Evolutionary conservation across 2,113 vertebrate genomes (phyloP).

Genomic region (Oncorhynchus masou): DNA sequence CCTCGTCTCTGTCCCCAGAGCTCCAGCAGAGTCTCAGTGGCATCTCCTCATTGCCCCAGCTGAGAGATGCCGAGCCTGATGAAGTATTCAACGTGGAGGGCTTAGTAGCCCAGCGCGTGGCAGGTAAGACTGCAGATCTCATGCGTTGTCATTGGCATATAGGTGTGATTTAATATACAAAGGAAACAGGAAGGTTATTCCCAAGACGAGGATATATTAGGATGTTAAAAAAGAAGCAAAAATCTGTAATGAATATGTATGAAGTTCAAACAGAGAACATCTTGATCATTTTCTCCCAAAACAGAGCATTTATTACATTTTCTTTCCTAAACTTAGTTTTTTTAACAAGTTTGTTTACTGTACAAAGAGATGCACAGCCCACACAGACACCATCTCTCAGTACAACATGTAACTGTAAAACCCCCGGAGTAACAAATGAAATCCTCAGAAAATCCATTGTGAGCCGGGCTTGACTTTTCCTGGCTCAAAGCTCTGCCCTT

Average conservation of each 20-base stretch:
- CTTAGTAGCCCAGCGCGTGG: conserved; percentile 92
- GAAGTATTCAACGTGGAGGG: conserved; percentile 88
- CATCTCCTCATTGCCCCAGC: conserved; percentile 71
- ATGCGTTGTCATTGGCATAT: too few species aligned
- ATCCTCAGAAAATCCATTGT: neutral
- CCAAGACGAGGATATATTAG: too few species aligned
- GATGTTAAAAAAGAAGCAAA: too few species aligned
- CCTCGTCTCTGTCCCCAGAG: conserved; percentile 52
- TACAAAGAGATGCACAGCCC: neutral
- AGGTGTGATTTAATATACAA: too few species aligned
- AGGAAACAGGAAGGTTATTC: too few species aligned
- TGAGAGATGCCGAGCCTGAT: conserved; percentile 76
- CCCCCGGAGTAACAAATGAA: neutral
- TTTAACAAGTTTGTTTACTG: too few species aligned
- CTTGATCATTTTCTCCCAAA: too few species aligned
- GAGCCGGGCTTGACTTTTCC: conserved; percentile 14
- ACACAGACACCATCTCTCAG: neutral
- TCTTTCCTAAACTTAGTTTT: neutral
- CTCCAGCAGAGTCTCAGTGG: conserved; percentile 42
- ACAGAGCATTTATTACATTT: neutral
- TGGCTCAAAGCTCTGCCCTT: conserved; percentile 26
- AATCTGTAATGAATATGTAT: too few species aligned
- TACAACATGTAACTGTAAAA: neutral
- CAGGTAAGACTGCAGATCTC: conserved; percentile 79
- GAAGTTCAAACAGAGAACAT: too few species aligned